Evolutionary conservation across 2,888 invertebrate genomes (phyloP).

Genomic region (Lutraria lutraria): DNA sequence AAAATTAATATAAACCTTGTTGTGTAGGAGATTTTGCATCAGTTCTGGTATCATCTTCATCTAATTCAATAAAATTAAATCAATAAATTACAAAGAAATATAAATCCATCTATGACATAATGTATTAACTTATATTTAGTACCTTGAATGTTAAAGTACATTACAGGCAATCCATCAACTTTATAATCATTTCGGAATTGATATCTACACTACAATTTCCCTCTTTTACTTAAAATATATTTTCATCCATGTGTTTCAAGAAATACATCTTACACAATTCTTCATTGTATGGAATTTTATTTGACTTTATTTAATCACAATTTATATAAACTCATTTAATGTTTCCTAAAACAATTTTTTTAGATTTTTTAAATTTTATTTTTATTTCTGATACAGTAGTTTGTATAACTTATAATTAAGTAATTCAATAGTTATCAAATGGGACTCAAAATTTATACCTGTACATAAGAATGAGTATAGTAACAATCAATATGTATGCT

Average conservation of each 20-base stretch:
- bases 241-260: neutral
- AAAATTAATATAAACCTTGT: slow-evolving; percentile 2
- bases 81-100: neutral
- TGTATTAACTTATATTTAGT: neutral
- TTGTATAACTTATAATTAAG: no score
- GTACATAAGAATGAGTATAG: no score
- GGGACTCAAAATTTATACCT: no score
- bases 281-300: neutral
- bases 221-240: neutral
- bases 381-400: no score
- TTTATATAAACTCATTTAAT: no score
- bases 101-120: neutral
- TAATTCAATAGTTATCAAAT: no score
- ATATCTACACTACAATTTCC: neutral
- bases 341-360: no score
- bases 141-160: neutral
- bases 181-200: neutral
- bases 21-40: neutral
- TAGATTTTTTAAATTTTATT: no score
- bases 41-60: neutral
- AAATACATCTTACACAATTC: neutral
- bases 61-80: slow-evolving; percentile 6
- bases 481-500: no score
- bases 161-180: neutral
- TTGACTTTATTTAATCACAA: no score